These are phyloP conservation scores for Anas bernieri DNA, from an alignment of 2,797 vertebrate genomes.

Conservation along the genomic window DNA sequence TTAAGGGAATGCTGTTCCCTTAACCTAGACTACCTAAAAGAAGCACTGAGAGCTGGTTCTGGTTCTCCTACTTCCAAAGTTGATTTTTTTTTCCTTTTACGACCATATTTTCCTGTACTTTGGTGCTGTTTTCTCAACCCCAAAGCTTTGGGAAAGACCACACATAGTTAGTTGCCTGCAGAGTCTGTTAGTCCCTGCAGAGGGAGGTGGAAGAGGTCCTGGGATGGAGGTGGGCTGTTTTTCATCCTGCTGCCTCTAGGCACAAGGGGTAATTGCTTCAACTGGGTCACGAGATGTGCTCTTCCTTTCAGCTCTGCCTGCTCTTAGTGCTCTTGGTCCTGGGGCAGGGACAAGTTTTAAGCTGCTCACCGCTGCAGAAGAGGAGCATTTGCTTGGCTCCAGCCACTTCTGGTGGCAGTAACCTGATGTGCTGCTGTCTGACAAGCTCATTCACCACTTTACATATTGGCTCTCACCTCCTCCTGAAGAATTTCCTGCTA, in stretches of 20 bases:
- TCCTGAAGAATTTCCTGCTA: constrained; percentile 4
- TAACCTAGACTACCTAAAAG: not conserved
- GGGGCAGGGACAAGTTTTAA: not conserved
- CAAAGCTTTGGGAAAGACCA: not conserved
- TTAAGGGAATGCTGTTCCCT: not conserved
- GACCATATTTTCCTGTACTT: not conserved
- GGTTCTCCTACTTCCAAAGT: not conserved
- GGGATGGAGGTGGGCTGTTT: not conserved
- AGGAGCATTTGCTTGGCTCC: not conserved
- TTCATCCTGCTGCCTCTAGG: not conserved
- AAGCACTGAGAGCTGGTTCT: not conserved
- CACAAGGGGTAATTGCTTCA: not conserved
- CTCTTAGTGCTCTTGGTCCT: not conserved
- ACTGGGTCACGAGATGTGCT: not conserved
- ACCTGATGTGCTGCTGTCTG: not conserved
- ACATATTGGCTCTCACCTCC: not conserved
- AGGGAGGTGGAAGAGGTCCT: not conserved
- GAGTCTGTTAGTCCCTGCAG: not conserved
- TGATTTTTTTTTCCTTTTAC: not conserved
- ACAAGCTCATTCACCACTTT: constrained; percentile 36
- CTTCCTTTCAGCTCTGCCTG: not conserved
- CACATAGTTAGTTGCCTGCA: not conserved
- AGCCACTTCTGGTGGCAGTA: not conserved
- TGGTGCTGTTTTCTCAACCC: not conserved
- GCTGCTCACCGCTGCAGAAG: not conserved